Base-by-base conservation (phyloP, 2,888 invertebrate genomes). In the Mythimna loreyi region DNA sequence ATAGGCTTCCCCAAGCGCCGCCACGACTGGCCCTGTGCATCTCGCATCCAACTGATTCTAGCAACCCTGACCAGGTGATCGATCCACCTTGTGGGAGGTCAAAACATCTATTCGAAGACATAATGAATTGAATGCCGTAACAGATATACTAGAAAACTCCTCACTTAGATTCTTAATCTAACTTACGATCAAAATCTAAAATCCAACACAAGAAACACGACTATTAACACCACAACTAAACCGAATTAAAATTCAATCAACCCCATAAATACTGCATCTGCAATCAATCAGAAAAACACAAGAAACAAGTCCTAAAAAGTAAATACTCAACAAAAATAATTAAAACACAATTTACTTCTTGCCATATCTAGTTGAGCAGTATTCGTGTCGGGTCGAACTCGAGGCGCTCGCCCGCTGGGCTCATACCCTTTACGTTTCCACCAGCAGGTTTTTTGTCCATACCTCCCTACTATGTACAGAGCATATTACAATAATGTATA, bases 401-500 rank as follows among this genome's bases (percentile, higher is more conserved):
- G 76, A 79, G 79, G 82, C 73, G 67, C 33, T 65, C 79, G 19
- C 82, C 82, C 69, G 71, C 79, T 79, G 82, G n/a, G 13, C 82
- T 40, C 52, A 78, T 50, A 58, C 59, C 49, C 40, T 59, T 47
- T 59, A 62, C 59, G 56, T 65, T 65, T 57, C 30, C 56, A 57
- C 59, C 40, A 43, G 28, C 23, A 16, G 47, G 65, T 80, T 78
- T n/a, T 75, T 80, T 80, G 23, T 63, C 8, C 40, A 11, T 11
- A 33, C n/a, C 49, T 66, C 13, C 49, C 50, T 79, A 63, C 53
- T 79, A 63, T 68, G 25, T 56, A 75, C 19, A 45, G 59, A 13
- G 16, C 45, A 28, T 53, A 72, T 64, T 58, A 53, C 13, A 25
- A 30, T 61, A 40, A 43, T 64, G 21, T 67, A 57, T 59, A 67